Base-by-base conservation (phyloP, 2,888 invertebrate species). In the Stenolophus ochropezus region DNA sequence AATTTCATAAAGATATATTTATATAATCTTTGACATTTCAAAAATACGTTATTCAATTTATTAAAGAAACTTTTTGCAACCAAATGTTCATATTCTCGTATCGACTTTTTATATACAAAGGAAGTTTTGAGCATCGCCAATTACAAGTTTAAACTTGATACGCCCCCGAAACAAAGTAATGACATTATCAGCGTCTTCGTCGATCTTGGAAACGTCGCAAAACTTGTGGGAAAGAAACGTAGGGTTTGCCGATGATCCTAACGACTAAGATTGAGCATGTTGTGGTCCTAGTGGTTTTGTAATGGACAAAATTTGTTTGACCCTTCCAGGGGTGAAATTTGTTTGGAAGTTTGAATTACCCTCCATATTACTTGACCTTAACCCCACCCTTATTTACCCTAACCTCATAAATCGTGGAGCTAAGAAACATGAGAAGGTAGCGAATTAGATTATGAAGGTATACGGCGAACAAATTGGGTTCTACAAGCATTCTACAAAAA, bases 291-390 rank as follows among this genome's bases (percentile, higher is more conserved):
- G 61, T 21, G 61, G 61, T 61, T 61, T 61, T 14, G 61, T 61
- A 61, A 61, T 61, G 25, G 61, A 61, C 23, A 61, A 61, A 61
- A 61, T 61, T 61, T 61, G 58, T 58, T 21, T 58, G 61, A 61
- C 61, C 61, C 61, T 61, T n/a, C 23, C n/a, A 23, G 61, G 23
- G 14, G 23, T n/a, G 23, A 25, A 61, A 61, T 61, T 61, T 25
- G 61, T 27, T 61, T 61, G n/a, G 61, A 61, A 61, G 61, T 61
- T 61, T 61, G 61, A 61, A 61, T 61, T 61, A 61, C 61, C 61
- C 25, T 56, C 18, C 11, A 69, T 18, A 69, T 65, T 65, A 65
- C 27, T 33, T 69, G 65, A 18, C 65, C 65, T 18, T 16, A 69
- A 69, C 53, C 14, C 27, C 14, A 53, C 74, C 74, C 53, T 74